A percentile compares a stretch with the other conserved stretches of the same genome.
Conservation (phyloP, 2,888 invertebrate genomes). For the Protonemura montana region DNA sequence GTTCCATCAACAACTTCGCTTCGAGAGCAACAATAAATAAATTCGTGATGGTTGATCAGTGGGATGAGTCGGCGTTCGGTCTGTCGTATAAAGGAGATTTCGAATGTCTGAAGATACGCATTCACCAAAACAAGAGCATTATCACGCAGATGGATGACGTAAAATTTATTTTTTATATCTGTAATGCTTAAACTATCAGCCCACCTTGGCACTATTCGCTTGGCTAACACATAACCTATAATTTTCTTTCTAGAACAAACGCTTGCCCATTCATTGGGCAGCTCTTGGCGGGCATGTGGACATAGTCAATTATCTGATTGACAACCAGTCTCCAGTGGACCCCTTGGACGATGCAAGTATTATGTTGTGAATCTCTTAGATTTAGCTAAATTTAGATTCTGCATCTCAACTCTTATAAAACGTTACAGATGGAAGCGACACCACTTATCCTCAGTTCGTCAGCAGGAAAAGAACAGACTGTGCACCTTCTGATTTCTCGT, state of each 20-base stretch:
- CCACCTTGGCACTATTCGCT: constrained; percentile 15
- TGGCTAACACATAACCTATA: neutral
- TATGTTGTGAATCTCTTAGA: neutral
- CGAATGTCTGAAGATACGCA: constrained; percentile 69
- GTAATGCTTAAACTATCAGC: neutral
- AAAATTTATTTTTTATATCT: constrained; percentile 49
- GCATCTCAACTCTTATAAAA: constrained; percentile 34
- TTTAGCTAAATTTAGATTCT: neutral
- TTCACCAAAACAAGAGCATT: constrained; percentile 65
- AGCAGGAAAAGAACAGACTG: constrained; percentile 75
- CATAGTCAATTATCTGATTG: constrained; percentile 73
- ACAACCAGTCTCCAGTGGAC: constrained; percentile 72
- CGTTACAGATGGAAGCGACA: constrained; percentile 69
- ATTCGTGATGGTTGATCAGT: neutral
- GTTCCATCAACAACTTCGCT: too few relatives aligned
- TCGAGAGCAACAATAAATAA: neutral
- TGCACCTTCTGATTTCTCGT: constrained; percentile 69
- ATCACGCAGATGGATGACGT: constrained; percentile 64
- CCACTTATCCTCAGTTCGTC: constrained; percentile 83
- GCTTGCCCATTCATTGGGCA: constrained; percentile 82
- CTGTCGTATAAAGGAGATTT: constrained; percentile 77
- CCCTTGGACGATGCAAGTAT: constrained; percentile 73
- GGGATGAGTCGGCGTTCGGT: constrained; percentile 63
- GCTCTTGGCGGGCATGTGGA: constrained; percentile 79
- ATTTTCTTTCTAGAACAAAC: constrained; percentile 67